A percentile compares a stretch with the other conserved stretches of the same genome.
Evolutionary conservation across 2,888 invertebrate species (phyloP).

Genomic region (Papilio gigon): DNA sequence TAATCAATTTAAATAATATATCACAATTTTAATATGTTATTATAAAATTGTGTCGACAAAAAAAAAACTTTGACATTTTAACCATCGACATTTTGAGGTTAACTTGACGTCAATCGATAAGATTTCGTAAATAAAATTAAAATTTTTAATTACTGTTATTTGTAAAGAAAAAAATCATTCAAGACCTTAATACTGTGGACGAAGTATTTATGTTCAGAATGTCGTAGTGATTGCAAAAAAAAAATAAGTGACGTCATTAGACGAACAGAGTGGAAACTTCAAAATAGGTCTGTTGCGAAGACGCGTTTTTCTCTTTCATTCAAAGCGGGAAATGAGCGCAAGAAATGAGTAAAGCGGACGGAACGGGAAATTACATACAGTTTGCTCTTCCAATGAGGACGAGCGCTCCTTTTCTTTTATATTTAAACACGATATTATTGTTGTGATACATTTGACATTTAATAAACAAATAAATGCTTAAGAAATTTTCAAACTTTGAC

Average conservation of each 20-base stretch:
- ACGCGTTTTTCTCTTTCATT: slow-evolving; percentile 31
- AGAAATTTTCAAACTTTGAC: not conserved
- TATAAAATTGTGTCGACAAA: too few species aligned
- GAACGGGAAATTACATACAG: slow-evolving; percentile 36
- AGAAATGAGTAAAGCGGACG: slow-evolving; percentile 32
- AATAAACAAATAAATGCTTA: not conserved
- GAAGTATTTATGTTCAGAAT: not conserved
- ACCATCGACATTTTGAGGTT: too few species aligned
- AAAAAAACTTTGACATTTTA: too few species aligned
- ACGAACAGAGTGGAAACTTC: slow-evolving; percentile 27
- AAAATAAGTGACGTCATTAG: slow-evolving; percentile 26
- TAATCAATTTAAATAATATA: too few species aligned
- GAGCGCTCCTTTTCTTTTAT: not conserved
- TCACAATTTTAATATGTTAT: too few species aligned
- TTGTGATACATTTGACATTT: not conserved
- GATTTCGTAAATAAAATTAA: too few species aligned
- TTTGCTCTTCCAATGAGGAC: slow-evolving; percentile 26
- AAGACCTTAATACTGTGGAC: not conserved
- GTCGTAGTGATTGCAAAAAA: not conserved
- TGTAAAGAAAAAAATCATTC: not conserved
- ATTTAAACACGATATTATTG: not conserved
- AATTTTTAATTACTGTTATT: too few species aligned
- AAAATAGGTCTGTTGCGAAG: slow-evolving; percentile 25
- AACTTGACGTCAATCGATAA: too few species aligned
- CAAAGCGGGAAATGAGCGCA: slow-evolving; percentile 35